Evolutionary conservation across 2,797 vertebrate genomes (phyloP), one percentile per base, ranked within the genome.

Genomic region (Thripadectes ignobilis): DNA sequence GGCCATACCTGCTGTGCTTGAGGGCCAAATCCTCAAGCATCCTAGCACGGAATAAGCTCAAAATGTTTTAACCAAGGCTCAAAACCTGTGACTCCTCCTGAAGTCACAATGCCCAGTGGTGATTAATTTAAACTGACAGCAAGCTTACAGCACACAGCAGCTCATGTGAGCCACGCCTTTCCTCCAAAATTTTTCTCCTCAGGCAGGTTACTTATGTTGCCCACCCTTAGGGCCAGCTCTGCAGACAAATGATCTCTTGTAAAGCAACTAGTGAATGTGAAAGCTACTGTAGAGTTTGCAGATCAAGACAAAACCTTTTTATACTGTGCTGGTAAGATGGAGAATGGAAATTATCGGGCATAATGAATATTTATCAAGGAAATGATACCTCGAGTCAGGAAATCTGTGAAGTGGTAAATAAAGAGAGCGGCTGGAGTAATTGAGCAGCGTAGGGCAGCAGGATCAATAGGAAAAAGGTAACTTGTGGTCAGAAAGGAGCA

Each of bases 341-440:
- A 87, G 71, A 65, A 57, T 7, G 81, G 62, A 94, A 86, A 71
- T 85, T 8, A 10, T 61, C 23, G 24, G 10, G 12, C 24, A 15
- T 59, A 66, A 58, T 69, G n/a, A 83, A 73, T 68, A 91, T 96
- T 92, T 85, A 59, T 92, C 32, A 94, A 52, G 46, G 65, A 45
- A 91, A 73, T 55, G 24, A 27, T 66, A 84, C 65, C 15, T 76
- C 48, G 34, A 67, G 52, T 52, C 8, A n/a, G 45, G 61, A 66
- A 57, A 69, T 45, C 36, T 36, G 83, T 38, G 8, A 61, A 69
- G 10, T 6, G 8, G 9, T 68, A 77, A 93, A 80, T 83, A 52
- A 88, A 78, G 4, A 15, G 14, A 9, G 6, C 0, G 0, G 11
- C 10, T 14, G 39, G 87, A 85, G 62, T 34, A 62, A 77, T 23